These are phyloP conservation scores for Helicoverpa zea DNA, from an alignment of 1,140 invertebrate species.

Conservation along the genomic window DNA sequence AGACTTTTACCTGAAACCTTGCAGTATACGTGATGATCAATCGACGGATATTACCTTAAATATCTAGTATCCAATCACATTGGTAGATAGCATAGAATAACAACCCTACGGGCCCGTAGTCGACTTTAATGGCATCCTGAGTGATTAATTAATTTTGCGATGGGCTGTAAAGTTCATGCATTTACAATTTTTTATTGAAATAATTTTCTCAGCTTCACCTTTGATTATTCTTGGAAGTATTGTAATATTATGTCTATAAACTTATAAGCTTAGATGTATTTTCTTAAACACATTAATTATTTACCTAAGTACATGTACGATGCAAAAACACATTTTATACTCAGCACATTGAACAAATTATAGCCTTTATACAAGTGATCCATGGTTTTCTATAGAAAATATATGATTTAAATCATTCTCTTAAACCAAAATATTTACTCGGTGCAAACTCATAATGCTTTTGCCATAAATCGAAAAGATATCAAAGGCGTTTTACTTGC, in stretches of 20 bases:
- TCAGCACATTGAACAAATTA: no score
- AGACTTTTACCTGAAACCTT: no score
- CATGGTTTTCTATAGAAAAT: background rate
- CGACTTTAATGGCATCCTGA: background rate
- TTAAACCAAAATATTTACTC: conserved; percentile 19
- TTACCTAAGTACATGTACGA: no score
- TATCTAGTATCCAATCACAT: no score
- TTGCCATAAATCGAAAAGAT: conserved; percentile 30
- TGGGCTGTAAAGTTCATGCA: conserved; percentile 4
- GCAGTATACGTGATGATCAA: no score
- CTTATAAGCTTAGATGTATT: no score
- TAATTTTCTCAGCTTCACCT: background rate
- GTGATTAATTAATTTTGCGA: conserved; percentile 6
- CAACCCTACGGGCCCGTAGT: no score
- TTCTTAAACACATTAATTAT: no score
- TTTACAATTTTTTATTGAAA: background rate
- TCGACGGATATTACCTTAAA: background rate
- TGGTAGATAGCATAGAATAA: background rate
- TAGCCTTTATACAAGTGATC: background rate
- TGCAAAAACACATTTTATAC: no score
- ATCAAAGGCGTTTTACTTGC: conserved; percentile 34
- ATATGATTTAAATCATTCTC: background rate
- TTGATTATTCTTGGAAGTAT: no score
- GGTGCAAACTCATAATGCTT: conserved; percentile 20
- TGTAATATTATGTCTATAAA: no score